Evolutionary conservation across 2,797 vertebrate genomes (phyloP).

Genomic region (Chelonia mydas): DNA sequence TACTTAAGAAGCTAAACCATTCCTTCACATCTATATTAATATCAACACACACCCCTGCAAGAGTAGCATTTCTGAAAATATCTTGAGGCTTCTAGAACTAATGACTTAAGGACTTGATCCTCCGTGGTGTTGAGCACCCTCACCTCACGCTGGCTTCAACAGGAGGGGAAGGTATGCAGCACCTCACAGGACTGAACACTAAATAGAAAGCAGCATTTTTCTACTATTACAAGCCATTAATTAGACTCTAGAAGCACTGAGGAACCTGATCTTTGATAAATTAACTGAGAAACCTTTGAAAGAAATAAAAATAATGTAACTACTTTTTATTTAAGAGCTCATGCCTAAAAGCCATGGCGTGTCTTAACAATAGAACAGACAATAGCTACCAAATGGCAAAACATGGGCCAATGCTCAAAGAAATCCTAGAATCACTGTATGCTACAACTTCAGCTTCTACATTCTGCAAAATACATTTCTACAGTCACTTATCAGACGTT

Average conservation of each 20-base stretch:
- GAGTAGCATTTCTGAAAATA: not conserved
- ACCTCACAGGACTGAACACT: not conserved
- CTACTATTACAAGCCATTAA: not conserved
- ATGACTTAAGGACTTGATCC: not conserved
- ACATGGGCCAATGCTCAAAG: not conserved
- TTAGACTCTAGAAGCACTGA: not conserved
- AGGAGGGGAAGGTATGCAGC: not conserved
- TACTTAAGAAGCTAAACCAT: not conserved
- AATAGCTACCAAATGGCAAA: slow-evolving; percentile 30
- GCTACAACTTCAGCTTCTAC: slow-evolving; percentile 3
- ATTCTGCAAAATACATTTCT: not conserved
- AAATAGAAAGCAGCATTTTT: not conserved
- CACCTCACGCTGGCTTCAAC: not conserved
- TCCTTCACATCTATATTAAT: not conserved
- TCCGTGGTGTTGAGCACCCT: not conserved
- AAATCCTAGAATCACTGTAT: not conserved
- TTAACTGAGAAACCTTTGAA: not conserved
- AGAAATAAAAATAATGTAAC: not conserved
- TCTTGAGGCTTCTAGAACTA: not conserved
- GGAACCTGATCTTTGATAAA: not conserved
- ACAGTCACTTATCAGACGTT: slow-evolving; percentile 15
- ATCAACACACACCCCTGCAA: not conserved
- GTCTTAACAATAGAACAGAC: not conserved
- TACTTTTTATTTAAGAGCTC: not conserved
- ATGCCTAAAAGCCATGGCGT: not conserved